Evolutionary conservation across 2,113 vertebrate species (phyloP).

Genomic region (Atrichornis clamosus): DNA sequence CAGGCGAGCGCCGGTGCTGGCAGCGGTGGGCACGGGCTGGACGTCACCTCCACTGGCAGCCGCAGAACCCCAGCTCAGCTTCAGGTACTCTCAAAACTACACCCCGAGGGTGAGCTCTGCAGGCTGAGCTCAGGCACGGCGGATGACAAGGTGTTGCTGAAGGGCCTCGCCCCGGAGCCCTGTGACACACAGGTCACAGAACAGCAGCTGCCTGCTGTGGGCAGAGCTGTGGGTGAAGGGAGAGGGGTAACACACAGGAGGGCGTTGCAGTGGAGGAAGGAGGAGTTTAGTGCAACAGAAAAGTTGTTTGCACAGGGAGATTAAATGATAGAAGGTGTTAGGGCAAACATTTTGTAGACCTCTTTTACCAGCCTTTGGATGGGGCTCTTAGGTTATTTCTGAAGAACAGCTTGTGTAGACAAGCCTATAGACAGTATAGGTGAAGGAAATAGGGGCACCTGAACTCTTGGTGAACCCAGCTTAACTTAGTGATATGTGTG

Average conservation of each 20-base stretch:
- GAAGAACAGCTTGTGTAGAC: neutral
- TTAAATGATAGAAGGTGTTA: neutral
- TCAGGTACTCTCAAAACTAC: neutral
- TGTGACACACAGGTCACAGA: rapidly evolving
- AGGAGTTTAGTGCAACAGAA: rapidly evolving
- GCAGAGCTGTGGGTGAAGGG: rapidly evolving
- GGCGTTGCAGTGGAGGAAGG: neutral
- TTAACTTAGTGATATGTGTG: neutral
- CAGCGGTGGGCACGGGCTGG: neutral
- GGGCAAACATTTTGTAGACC: rapidly evolving
- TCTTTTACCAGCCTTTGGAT: rapidly evolving
- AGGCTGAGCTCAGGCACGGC: neutral
- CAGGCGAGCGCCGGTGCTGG: neutral
- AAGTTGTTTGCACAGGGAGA: neutral
- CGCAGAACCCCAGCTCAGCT: neutral
- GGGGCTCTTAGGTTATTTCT: neutral
- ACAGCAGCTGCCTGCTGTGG: neutral
- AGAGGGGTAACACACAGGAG: rapidly evolving
- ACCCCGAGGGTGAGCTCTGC: neutral
- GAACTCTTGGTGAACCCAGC: neutral
- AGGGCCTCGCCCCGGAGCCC: neutral
- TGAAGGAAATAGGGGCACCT: neutral
- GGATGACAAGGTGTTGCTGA: neutral
- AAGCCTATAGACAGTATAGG: neutral
- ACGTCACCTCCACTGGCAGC: neutral